Base-by-base conservation (phyloP, 2,797 vertebrate genomes). In the Poeciliopsis turneri region DNA sequence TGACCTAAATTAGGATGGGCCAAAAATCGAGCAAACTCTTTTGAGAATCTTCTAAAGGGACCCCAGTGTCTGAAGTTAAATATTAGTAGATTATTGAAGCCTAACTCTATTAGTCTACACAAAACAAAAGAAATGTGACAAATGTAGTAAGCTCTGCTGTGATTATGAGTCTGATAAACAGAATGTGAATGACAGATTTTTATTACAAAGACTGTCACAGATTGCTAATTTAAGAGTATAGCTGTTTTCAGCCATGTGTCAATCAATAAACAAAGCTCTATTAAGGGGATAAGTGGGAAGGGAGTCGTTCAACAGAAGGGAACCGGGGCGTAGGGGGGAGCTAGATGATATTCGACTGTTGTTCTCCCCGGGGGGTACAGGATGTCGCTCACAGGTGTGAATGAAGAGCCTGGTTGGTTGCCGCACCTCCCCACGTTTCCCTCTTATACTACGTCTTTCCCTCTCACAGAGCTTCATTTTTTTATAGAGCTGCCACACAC, bases 371-470 rank as follows among this genome's bases (percentile, higher is more conserved):
- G 72, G 84, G 87, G 87, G 73, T 18, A 2, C 82, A 86, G 84
- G 87, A 89, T 86, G 88, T 84, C 25, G 64, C 87, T 91, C 82
- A 84, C 87, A 93, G 90, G 91, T 93, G 93, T 86, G 87, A 93
- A 93, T 86, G 84, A 89, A 86, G 80, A 84, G 77, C 79, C 84
- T 78, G 84, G 80, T 68, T 91, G 83, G 83, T 85, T 90, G 61
- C 88, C 83, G 90, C 57, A 9, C 78, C 81, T 89, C 86, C 64
- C 79, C 74, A 18, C 74, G 77, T 86, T 87, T 87, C 86, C 90
- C 76, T 76, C 82, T 88, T 86, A 78, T 89, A 33, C 43, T 23
- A 88, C 85, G 78, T 87, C 84, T 90, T 78, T 76, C 77, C 87
- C 87, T 78, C 83, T 86, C 81, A 57, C 84, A 74, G 83, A 79